Percentiles rank a stretch among this genome's conserved stretches.
phyloP scores from a whole-genome alignment of 2,113 vertebrate genomes.

The Dicaeum eximium region DNA sequence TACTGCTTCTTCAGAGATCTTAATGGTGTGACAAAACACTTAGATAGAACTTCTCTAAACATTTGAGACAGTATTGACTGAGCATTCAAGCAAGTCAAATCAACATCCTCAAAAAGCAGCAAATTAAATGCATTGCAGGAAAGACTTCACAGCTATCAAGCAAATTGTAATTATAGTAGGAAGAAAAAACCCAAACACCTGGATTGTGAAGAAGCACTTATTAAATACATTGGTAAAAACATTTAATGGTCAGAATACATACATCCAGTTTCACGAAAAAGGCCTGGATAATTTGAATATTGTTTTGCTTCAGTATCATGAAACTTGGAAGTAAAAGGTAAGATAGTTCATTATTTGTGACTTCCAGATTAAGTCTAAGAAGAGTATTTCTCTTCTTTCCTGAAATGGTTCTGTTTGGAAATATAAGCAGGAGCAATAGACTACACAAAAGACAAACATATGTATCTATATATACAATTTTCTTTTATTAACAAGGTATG shows the following conservation, averaged over 20 bases:
- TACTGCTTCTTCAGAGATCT: background rate
- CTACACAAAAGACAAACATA: background rate
- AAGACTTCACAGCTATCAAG: background rate
- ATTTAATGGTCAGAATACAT: background rate
- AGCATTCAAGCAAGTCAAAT: background rate
- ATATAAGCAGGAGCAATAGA: rapidly evolving
- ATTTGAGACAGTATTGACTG: background rate
- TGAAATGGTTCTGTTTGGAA: background rate
- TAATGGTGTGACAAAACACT: background rate
- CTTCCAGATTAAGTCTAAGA: background rate
- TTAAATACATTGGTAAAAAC: background rate
- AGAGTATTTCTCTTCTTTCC: background rate
- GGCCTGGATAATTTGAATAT: background rate
- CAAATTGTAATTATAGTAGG: background rate
- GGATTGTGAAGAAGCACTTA: background rate
- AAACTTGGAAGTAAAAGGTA: background rate
- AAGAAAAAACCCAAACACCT: background rate
- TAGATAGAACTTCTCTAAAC: background rate
- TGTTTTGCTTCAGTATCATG: background rate
- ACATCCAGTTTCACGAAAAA: background rate
- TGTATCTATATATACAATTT: slow-evolving; percentile 55
- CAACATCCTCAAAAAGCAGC: background rate
- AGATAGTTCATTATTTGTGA: background rate
- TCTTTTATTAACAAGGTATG: slow-evolving; percentile 75
- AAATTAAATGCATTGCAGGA: background rate